A percentile compares a stretch with the other conserved stretches of the same genome.
phyloP scores from a whole-genome alignment of 64 coral and sea anemone species.

The Trachythela sp. region DNA sequence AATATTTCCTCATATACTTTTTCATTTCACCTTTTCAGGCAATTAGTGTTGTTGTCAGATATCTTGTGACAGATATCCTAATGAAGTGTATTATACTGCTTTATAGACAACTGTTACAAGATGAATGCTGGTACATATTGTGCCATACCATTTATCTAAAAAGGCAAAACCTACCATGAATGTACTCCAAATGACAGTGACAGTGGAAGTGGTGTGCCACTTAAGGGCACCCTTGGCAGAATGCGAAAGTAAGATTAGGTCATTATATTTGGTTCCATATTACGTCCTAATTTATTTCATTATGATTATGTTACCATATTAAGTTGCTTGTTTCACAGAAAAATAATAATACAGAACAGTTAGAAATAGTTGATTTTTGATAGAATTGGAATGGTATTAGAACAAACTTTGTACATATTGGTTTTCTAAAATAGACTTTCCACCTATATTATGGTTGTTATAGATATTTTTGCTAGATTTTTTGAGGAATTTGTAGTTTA shows the following conservation, averaged over 20 bases:
- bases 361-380: neutral
- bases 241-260: neutral
- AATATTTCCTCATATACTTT: too few species aligned
- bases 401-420: neutral
- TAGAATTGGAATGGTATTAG: neutral
- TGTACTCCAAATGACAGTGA: neutral
- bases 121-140: neutral
- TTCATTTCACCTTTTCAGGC: neutral
- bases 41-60: neutral
- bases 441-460: neutral
- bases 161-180: too few species aligned
- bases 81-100: neutral
- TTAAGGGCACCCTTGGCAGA: neutral
- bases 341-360: neutral
- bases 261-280: too few species aligned
- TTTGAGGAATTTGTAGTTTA: too few species aligned
- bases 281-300: too few species aligned
- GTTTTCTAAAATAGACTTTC: too few species aligned
- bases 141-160: neutral
- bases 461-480: too few species aligned
- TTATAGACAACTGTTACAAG: neutral
- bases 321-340: too few species aligned
- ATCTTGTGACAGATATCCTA: too few species aligned
- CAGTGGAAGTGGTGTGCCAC: neutral
- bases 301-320: too few species aligned